Evolutionary conservation across 2,113 vertebrate species (phyloP), one percentile per base, ranked within the genome.

Genomic region (Zosterops hypoxanthus): DNA sequence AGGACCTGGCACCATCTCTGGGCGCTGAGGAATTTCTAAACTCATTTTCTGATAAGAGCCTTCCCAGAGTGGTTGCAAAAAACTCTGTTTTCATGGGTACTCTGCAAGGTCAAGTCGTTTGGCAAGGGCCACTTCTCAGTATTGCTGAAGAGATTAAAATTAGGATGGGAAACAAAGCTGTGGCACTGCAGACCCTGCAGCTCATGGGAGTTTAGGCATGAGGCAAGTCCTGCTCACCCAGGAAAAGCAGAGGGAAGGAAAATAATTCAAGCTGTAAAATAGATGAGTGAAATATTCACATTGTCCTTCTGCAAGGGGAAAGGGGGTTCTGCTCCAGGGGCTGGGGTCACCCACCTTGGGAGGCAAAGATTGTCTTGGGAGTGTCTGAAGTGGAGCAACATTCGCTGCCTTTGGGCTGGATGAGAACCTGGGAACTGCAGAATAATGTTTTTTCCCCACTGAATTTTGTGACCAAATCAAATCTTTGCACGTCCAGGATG

Each of bases 21-120:
- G 63, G 50, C 82, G 78, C 87, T 70, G 85, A 94, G 64, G 92
- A 95, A 94, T 96, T 93, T 88, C 60, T 66, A 90, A 80, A 64
- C 72, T 92, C 59, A 68, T 96, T 93, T 94, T 90, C 82, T 93
- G 93, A 94, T 96, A 93, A 94, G 83, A 85, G 26, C 39, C 50
- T 77, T n/a, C 68, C 29, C 47, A 26, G 75, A 31, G 60, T 63
- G 71, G 46, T 70, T 90, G 49, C 39, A 39, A 73, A 66, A 55
- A 26, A 53, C 39, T 24, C 46, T 60, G 28, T 79, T 82, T 91
- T 33, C 29, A 14, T 21, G 82, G 86, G 24, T n/a, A 12, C 75
- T n/a, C 3, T 42, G 66, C 70, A 85, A 96, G 90, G 92, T 63
- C 95, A 68, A 71, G 25, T 28, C 1, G 1, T 52, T 86, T 3